phyloP scores from a whole-genome alignment of 2,797 vertebrate genomes.

The Betta splendens region DNA sequence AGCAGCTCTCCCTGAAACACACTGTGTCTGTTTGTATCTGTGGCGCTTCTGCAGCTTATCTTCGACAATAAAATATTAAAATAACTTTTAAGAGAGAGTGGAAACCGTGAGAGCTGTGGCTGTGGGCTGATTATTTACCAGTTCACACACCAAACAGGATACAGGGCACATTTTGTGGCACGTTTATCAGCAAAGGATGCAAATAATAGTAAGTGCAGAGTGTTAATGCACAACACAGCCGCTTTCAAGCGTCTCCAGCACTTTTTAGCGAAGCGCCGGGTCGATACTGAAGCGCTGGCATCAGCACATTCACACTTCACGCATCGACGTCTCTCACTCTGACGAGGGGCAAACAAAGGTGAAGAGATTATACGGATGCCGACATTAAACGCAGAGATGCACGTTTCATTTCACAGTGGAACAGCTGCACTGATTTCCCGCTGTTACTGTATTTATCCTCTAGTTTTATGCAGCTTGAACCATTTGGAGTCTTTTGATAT shows the following conservation, averaged over 20 bases:
- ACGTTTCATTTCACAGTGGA: too few species aligned
- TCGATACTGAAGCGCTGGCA: constrained; percentile 23
- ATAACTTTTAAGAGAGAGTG: not conserved
- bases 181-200: not conserved
- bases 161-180: not conserved
- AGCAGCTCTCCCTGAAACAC: not conserved
- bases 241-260: constrained; percentile 8
- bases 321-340: constrained; percentile 16
- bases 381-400: not conserved
- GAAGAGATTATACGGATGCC: not conserved
- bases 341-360: not conserved
- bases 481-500: not conserved
- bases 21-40: not conserved
- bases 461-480: constrained; percentile 7
- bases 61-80: too few species aligned
- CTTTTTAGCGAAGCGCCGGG: constrained; percentile 2
- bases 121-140: constrained; percentile 11
- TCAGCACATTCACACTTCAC: constrained; percentile 8
- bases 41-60: too few species aligned
- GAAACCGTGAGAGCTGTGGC: not conserved
- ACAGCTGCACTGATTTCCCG: not conserved
- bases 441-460: not conserved
- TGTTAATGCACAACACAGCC: constrained; percentile 13
- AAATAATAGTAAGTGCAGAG: not conserved
- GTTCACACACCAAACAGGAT: not conserved